Percentiles rank a stretch among this genome's conserved stretches.
Conservation (phyloP, 2,888 invertebrate species). For the Drosophila mettleri region DNA sequence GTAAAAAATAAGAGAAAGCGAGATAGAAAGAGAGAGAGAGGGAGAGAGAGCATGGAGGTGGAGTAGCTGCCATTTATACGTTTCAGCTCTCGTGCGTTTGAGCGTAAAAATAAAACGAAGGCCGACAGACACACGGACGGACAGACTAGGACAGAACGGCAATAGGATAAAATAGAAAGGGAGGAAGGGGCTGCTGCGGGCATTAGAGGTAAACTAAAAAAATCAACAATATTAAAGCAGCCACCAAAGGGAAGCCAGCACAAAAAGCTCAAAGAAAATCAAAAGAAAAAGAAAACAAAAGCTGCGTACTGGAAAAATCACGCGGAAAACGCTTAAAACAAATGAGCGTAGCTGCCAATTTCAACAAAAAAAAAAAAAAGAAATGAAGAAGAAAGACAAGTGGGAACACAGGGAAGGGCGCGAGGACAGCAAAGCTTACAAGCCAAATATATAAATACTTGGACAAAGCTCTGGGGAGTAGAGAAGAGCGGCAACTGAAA, state of each 20-base stretch:
- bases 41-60: background rate
- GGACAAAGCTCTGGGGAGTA: conserved; percentile 56
- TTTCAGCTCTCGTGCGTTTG: conserved; percentile 80
- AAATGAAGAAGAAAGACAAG: background rate
- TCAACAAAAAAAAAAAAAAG: background rate
- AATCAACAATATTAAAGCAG: conserved; percentile 77
- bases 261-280: conserved; percentile 36
- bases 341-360: conserved; percentile 58
- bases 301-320: conserved; percentile 59
- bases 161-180: conserved; percentile 2
- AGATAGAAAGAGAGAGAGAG: background rate
- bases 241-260: conserved; percentile 28
- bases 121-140: conserved; percentile 16
- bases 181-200: background rate
- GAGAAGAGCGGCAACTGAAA: conserved; percentile 6
- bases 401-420: background rate
- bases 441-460: conserved; percentile 41
- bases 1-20: conserved; percentile 3
- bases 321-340: conserved; percentile 64
- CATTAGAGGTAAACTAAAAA: conserved; percentile 65
- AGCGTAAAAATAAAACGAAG: conserved; percentile 80
- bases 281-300: conserved; percentile 22
- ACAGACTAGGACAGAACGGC: background rate
- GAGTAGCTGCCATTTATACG: conserved; percentile 77
- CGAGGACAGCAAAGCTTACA: conserved; percentile 34